Evolutionary conservation across 2,113 vertebrate genomes (phyloP).

Genomic region (Vulpes ferrilata): DNA sequence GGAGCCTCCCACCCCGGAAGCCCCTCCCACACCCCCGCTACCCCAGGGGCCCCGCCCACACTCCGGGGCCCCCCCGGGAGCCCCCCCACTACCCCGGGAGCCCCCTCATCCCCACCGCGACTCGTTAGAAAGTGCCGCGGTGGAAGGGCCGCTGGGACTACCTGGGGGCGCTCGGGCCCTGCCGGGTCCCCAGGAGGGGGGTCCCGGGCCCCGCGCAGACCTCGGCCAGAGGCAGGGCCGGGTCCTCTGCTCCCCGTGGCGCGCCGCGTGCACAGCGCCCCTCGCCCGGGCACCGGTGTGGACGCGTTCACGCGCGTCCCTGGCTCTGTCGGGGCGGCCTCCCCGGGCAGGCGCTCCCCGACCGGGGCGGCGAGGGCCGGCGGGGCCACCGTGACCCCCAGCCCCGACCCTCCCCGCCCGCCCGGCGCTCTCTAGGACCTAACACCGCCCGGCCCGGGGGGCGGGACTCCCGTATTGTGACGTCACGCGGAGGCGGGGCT

Average conservation of each 20-base stretch:
- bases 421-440: slow-evolving; percentile 37
- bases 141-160: background rate
- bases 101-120: background rate
- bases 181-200: too few species aligned
- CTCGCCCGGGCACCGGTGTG: background rate
- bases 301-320: background rate
- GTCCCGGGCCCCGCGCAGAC: background rate
- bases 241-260: background rate
- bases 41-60: too few species aligned
- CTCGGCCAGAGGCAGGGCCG: background rate
- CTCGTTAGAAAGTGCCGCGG: background rate
- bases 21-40: too few species aligned
- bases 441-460: background rate
- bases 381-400: background rate
- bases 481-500: slow-evolving; percentile 56
- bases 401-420: rapidly evolving
- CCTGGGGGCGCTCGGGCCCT: background rate
- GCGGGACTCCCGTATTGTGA: slow-evolving; percentile 28
- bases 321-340: background rate
- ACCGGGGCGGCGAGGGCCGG: background rate
- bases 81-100: too few species aligned
- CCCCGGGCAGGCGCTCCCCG: background rate
- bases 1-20: too few species aligned
- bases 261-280: background rate
- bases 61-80: too few species aligned